Conservation (phyloP, 2,797 vertebrate genomes). For the Amblyraja radiata region DNA sequence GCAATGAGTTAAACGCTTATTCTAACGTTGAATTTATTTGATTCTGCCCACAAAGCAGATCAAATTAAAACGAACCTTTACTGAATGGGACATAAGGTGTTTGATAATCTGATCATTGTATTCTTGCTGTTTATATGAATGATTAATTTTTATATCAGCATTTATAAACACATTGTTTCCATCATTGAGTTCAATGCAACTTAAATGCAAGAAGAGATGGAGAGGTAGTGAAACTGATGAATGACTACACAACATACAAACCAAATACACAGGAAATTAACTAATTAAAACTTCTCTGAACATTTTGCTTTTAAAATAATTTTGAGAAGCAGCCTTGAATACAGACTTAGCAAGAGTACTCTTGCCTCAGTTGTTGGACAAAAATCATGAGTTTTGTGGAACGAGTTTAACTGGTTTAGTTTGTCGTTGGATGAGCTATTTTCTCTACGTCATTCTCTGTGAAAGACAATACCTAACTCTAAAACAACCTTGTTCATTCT, state of each 20-base stretch:
- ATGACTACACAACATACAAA: background rate
- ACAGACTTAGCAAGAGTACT: background rate
- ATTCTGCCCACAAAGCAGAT: too few species aligned
- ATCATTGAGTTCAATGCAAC: too few species aligned
- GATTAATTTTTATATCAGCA: background rate
- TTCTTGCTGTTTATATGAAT: background rate
- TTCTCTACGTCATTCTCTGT: background rate
- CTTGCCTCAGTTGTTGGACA: background rate
- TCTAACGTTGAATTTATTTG: too few species aligned
- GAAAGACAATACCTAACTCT: background rate
- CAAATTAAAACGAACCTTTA: too few species aligned
- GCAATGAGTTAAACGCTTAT: too few species aligned
- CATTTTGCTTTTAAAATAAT: background rate
- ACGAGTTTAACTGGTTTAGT: slow-evolving; percentile 3
- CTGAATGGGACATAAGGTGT: background rate
- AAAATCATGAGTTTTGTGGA: background rate
- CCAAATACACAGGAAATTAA: too few species aligned
- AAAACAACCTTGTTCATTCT: background rate
- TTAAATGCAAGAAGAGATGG: background rate
- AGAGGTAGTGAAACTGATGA: background rate
- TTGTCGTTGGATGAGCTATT: background rate
- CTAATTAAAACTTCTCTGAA: background rate
- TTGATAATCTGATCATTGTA: background rate
- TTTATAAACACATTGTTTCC: background rate
- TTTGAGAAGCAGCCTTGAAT: too few species aligned